A percentile compares a stretch with the other conserved stretches of the same genome.
phyloP scores from a whole-genome alignment of 2,888 invertebrate genomes.

The Melinopterus prodromus region DNA sequence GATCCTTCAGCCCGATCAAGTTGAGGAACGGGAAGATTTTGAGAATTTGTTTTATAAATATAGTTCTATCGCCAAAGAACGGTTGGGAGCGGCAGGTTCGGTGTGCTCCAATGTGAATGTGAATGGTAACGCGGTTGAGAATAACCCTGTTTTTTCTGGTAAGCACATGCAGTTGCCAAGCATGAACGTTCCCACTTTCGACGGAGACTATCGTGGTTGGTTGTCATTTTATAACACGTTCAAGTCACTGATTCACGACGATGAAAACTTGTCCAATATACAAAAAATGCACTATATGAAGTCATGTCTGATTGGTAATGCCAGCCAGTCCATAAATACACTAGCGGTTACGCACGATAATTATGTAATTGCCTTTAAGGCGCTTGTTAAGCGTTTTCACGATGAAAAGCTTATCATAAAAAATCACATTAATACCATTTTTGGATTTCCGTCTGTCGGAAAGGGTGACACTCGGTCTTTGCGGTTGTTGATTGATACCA shows the following conservation, averaged over 20 bases:
- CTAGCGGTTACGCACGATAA: constrained; percentile 25
- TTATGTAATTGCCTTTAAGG: constrained; percentile 26
- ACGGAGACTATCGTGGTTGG: constrained; percentile 28
- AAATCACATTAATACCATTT: constrained; percentile 27
- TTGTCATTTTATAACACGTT: constrained; percentile 32
- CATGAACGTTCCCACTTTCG: constrained; percentile 30
- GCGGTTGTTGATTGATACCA: constrained; percentile 24
- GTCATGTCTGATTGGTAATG: constrained; percentile 29
- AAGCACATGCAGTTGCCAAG: constrained; percentile 15
- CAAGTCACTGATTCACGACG: constrained; percentile 31
- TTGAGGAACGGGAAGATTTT: not conserved
- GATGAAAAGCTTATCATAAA: constrained; percentile 28
- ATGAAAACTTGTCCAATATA: constrained; percentile 24
- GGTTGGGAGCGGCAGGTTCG: not conserved
- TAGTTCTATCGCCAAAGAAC: not conserved
- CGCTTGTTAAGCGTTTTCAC: constrained; percentile 28
- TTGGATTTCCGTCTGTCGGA: constrained; percentile 18
- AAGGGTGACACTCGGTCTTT: constrained; percentile 21
- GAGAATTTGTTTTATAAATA: not conserved
- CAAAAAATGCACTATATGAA: constrained; percentile 36
- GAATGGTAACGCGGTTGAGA: not conserved
- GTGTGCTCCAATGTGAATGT: not conserved
- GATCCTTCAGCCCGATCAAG: not conserved
- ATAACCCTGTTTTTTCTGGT: not conserved
- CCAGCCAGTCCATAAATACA: constrained; percentile 26